Evolutionary conservation across 64 coral and sea anemone species (phyloP).

Genomic region (Montipora cactus): DNA sequence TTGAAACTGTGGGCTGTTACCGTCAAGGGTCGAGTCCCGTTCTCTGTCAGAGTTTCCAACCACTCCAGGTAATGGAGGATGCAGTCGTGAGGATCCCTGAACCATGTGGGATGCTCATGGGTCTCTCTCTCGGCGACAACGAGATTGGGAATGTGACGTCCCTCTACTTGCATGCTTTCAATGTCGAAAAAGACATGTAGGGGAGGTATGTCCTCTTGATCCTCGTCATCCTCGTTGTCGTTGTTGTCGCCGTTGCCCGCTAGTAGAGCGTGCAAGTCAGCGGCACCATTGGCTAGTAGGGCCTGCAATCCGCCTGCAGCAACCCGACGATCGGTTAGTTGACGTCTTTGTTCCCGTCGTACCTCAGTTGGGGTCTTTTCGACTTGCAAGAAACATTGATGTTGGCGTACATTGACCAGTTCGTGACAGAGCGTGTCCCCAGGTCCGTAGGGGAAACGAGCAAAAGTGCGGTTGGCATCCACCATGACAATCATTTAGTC

Average conservation of each 20-base stretch:
- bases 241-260: background rate
- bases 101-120: no score
- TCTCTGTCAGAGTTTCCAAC: background rate
- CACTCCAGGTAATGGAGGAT: background rate
- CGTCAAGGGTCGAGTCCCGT: background rate
- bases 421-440: no score
- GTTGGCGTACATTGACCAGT: no score
- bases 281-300: no score
- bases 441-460: no score
- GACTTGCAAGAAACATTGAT: no score
- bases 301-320: background rate
- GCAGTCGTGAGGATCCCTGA: no score
- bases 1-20: constrained; percentile 46
- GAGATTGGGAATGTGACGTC: constrained; percentile 6
- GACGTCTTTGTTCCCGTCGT: no score
- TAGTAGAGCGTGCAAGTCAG: background rate
- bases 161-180: background rate
- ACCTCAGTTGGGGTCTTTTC: no score
- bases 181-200: constrained; percentile 65
- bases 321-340: background rate
- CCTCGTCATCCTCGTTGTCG: background rate
- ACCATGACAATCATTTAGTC: no score
- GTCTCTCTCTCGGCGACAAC: constrained; percentile 8
- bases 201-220: background rate
- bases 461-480: no score